Evolutionary conservation across 2,797 vertebrate species (phyloP).

Genomic region (Balearica regulorum): DNA sequence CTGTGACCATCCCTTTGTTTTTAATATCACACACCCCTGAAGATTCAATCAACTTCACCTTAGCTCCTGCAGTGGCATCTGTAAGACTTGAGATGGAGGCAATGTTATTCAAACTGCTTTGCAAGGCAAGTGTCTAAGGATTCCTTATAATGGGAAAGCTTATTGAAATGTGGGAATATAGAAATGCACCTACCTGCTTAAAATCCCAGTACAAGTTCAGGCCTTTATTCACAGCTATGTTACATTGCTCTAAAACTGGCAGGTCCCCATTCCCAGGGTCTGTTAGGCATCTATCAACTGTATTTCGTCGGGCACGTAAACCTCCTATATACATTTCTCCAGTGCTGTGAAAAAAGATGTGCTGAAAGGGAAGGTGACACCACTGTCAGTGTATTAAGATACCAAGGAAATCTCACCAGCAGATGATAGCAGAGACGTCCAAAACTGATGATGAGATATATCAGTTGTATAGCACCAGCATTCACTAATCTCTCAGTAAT

Average conservation of each 20-base stretch:
- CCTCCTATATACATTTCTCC: slow-evolving; percentile 41
- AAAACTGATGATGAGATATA: background rate
- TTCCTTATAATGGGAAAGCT: background rate
- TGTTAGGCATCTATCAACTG: background rate
- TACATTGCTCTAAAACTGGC: slow-evolving; percentile 21
- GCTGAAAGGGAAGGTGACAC: background rate
- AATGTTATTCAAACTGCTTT: background rate
- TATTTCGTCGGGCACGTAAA: background rate
- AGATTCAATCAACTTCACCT: background rate
- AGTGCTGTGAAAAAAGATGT: slow-evolving; percentile 5
- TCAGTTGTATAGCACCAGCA: background rate
- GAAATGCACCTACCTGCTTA: background rate
- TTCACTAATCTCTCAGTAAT: background rate
- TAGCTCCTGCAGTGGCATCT: background rate
- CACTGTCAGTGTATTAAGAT: background rate
- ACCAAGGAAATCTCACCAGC: background rate
- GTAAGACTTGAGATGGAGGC: background rate
- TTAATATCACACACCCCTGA: background rate
- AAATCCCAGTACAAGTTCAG: slow-evolving; percentile 50
- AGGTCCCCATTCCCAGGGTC: background rate
- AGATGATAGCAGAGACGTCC: background rate
- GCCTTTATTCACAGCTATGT: background rate
- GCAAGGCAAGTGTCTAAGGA: background rate
- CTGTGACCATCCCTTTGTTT: background rate
- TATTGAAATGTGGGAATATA: background rate